Evolutionary conservation across 2,797 vertebrate genomes (phyloP).

Genomic region (Poecile montanus): DNA sequence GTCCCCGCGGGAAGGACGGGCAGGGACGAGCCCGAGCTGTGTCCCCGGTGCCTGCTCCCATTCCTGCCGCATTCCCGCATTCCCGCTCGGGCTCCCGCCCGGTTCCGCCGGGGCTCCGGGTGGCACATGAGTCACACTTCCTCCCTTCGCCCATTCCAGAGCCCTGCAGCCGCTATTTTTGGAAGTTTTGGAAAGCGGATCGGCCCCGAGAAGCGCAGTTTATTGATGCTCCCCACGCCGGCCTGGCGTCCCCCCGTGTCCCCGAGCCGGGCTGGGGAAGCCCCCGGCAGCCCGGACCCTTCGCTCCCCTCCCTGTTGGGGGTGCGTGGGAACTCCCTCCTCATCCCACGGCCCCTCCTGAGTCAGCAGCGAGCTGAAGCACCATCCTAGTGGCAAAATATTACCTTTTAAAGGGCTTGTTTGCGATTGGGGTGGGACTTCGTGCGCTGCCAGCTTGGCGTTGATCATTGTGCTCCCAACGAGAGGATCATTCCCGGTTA

Average conservation of each 20-base stretch:
- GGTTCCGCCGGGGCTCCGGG: background rate
- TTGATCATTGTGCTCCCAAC: background rate
- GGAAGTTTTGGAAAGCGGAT: background rate
- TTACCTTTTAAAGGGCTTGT: slow-evolving; percentile 12
- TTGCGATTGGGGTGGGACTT: background rate
- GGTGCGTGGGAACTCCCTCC: background rate
- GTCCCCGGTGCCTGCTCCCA: background rate
- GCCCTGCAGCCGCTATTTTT: background rate
- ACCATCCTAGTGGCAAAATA: background rate
- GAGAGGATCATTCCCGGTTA: background rate
- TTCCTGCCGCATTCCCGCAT: background rate
- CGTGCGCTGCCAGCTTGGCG: background rate
- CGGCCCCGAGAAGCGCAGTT: background rate
- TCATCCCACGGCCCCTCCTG: background rate
- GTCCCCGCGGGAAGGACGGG: background rate
- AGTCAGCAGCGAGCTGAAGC: background rate
- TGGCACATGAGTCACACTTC: slow-evolving; percentile 37
- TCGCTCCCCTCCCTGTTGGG: fast-evolving
- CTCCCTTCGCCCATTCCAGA: background rate
- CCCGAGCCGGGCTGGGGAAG: background rate
- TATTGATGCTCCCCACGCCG: background rate
- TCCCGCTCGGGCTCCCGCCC: background rate
- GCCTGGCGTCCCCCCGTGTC: background rate
- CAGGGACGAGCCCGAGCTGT: background rate
- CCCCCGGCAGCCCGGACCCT: background rate